Base-by-base conservation (phyloP, 1,140 invertebrate species). In the Artemia franciscana region DNA sequence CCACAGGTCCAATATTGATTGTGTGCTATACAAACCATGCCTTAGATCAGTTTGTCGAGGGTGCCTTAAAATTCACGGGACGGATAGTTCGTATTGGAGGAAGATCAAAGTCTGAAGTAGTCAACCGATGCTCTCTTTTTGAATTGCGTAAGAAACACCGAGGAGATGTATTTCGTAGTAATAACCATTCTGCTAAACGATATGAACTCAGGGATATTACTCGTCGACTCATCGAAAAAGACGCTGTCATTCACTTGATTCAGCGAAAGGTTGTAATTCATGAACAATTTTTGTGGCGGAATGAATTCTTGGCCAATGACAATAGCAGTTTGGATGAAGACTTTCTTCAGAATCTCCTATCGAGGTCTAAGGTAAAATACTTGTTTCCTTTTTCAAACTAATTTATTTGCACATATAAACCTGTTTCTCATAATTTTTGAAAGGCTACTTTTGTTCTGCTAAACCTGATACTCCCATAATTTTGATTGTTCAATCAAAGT, bases 1-100 rank as follows among this genome's bases (percentile, higher is more conserved):
- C 24, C 63, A 72, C 25, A 62, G 58, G 28, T 18, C 77, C 78
- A 5, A 76, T 78, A 26, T 65, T 79, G 5, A 68, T 79, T 39
- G 75, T 78, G 12, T 77, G 75, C 63, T 76, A 74, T 62, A 78
- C 76, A 7, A 78, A 79, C 66, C 77, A 78, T 67, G 77, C 78
- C 5, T 65, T 79, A 5, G 78, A 79, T 68, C 75, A 78, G 66
- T 79, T 79, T 69, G 65, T 79, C n/a, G 76, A 78, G 67, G 74
- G 71, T 3, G 71, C 76, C 26, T 58, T 63, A 18, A 56, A 61
- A 24, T 67, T 65, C 58, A 65, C 60, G 2, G 21, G 61, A 5
- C 67, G 69, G 2, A 62, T 77, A 30, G 66, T 77, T 23, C 67
- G 76, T 39, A 66, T 77, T 56, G 76, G 76, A 15, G 39, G 39